Conservation (phyloP, 2,113 vertebrate genomes). For the Nerophis ophidion region DNA sequence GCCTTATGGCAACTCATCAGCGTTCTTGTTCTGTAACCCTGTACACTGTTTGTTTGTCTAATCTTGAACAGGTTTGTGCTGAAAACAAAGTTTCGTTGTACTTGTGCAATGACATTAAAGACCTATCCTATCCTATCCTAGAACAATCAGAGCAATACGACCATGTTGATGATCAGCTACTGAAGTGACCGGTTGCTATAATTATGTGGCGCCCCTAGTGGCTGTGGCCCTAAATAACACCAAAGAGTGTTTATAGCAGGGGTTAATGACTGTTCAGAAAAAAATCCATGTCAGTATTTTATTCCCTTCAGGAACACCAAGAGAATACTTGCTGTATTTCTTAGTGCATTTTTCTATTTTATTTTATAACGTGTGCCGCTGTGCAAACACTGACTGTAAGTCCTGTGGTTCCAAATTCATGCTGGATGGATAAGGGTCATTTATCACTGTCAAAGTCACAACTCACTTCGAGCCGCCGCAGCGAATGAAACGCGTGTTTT, state of each 20-base stretch:
- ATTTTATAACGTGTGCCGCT: constrained; percentile 32
- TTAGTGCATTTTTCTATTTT: neutral
- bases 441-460: constrained; percentile 84
- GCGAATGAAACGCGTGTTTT: constrained; percentile 76
- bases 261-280: constrained; percentile 36
- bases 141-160: no score
- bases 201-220: no score
- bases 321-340: constrained; percentile 18
- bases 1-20: no score
- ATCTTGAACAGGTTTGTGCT: no score
- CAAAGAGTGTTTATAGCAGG: constrained; percentile 23
- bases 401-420: constrained; percentile 73
- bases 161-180: no score
- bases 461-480: constrained; percentile 73
- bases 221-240: no score
- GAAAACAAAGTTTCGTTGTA: no score
- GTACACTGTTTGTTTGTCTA: no score
- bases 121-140: no score
- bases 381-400: constrained; percentile 72
- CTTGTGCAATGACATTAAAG: no score
- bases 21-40: no score
- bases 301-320: constrained; percentile 23
- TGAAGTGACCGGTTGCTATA: no score
- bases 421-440: constrained; percentile 80
- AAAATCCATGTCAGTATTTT: constrained; percentile 40